Evolutionary conservation across 2,888 invertebrate species (phyloP), one percentile per base, ranked within the genome.

Genomic region (Dryadula phaetusa): DNA sequence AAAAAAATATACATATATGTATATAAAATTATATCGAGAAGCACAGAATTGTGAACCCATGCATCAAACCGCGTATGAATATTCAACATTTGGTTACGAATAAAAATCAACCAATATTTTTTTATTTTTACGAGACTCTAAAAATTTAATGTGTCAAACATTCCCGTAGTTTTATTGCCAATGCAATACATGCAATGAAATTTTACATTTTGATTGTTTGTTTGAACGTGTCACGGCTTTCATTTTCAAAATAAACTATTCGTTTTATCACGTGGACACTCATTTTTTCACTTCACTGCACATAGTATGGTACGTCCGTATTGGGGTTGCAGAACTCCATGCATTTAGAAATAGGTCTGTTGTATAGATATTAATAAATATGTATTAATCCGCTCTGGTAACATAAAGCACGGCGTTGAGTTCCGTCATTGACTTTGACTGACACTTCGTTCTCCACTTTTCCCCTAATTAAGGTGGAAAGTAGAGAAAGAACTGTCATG

Each of bases 51-150:
- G 71, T 63, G 67, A 66, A 71, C 64, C 66, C 70, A 66, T 71
- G 72, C 73, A 70, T 72, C 70, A 72, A 72, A 67, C 75, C 68
- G 65, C 69, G 67, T 71, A 76, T 75, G 76, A 76, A 76, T 76
- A 74, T 77, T 73, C 72, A 74, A 67, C 73, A 66, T 70, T 69
- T 76, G 75, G 78, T 71, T 32, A 67, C 69, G 77, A 78, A 80
- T 79, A 80, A 81, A 83, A 81, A 76, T 71, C 72, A 46, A 64
- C 70, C 72, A 74, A 79, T 79, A 76, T 79, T 82, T 69, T 58
- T 67, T 64, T 70, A 56, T 69, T 68, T 75, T 85, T 83, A 86
- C 77, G 82, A 80, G 66, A 75, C 76, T 77, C 77, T 84, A 78
- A 84, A 83, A 80, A 74, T 80, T 80, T 79, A 76, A 82, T 80